Conservation (phyloP, 2,797 vertebrate genomes). For the Anomalospiza imberbis region DNA sequence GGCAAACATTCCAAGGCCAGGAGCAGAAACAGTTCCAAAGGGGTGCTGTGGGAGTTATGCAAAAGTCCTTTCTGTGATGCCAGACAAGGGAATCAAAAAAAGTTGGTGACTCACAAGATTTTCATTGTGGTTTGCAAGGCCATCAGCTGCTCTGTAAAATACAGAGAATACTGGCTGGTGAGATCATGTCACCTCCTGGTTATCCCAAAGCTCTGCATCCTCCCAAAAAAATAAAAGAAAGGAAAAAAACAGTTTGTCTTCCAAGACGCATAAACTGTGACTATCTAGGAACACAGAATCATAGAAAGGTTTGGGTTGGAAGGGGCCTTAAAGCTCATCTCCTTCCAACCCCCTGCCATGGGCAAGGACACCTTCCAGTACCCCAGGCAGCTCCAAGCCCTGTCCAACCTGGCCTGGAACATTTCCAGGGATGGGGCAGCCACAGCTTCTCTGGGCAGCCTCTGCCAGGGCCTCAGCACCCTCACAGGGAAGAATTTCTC, state of each 20-base stretch:
- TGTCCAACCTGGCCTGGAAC: rapidly evolving
- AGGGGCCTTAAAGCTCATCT: neutral
- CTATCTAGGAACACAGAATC: neutral
- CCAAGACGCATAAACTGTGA: neutral
- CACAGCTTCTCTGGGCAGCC: neutral
- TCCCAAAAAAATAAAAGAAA: neutral
- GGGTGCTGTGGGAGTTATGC: neutral
- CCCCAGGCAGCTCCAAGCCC: neutral
- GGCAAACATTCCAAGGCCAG: neutral
- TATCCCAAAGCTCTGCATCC: neutral
- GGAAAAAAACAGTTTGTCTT: neutral
- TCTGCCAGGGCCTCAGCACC: rapidly evolving
- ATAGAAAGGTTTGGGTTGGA: neutral
- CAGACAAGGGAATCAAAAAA: neutral
- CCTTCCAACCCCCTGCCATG: neutral
- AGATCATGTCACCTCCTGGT: neutral
- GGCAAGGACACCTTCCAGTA: neutral
- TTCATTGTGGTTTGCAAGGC: neutral
- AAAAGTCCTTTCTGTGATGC: neutral
- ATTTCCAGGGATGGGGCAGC: neutral
- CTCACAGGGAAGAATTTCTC: neutral
- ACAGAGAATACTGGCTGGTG: neutral
- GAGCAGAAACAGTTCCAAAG: neutral
- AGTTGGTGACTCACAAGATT: neutral
- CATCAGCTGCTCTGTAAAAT: neutral